Conservation (phyloP, 2,113 vertebrate genomes). For the Pelecanoides urinatrix region DNA sequence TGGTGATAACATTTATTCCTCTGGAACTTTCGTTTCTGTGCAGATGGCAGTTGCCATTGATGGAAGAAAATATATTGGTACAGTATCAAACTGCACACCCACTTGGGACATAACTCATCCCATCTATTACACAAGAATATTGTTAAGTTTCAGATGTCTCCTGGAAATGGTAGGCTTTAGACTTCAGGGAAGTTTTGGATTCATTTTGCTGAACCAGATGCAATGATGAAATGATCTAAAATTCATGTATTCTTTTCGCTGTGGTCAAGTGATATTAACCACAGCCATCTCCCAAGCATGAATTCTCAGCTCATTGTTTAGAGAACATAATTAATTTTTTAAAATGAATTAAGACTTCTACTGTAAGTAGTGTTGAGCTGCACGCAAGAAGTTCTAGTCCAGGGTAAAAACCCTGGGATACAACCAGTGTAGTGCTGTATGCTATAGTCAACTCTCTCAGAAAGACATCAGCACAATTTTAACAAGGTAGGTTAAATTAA, state of each 20-base stretch:
- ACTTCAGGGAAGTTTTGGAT: neutral
- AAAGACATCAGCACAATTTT: neutral
- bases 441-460: neutral
- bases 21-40: conserved; percentile 27
- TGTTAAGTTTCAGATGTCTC: neutral
- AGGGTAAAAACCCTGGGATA: neutral
- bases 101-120: neutral
- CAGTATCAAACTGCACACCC: neutral
- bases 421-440: neutral
- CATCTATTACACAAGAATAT: neutral
- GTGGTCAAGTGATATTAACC: neutral
- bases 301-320: neutral
- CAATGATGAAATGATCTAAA: neutral
- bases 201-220: neutral
- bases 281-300: neutral
- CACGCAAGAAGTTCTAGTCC: neutral
- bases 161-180: neutral
- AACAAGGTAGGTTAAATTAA: neutral
- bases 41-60: conserved; percentile 25
- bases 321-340: neutral
- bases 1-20: conserved; percentile 43
- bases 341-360: neutral
- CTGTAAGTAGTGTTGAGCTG: neutral
- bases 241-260: neutral
- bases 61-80: conserved; percentile 2